Base-by-base conservation (phyloP, 1,140 invertebrate genomes). In the Cotesia glomerata region DNA sequence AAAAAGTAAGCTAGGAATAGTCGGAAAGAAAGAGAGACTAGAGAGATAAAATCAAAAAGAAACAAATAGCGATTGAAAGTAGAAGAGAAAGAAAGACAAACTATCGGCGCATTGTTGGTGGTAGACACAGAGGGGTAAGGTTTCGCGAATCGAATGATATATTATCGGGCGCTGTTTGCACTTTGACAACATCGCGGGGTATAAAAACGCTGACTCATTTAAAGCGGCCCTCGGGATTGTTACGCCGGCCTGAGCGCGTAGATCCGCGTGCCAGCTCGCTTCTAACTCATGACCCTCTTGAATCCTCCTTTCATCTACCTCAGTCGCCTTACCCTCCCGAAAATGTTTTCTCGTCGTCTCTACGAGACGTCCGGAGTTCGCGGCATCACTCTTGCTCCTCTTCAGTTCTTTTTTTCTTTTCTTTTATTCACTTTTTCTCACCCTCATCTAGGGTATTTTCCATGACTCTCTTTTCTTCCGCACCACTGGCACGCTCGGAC, bases 131-230 rank as follows among this genome's bases (percentile, higher is more conserved):
- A 45, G 51, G 65, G 65, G 65, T 67, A 49, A 74, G 78, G 78
- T 81, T 80, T 82, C 80, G 82, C 79, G 77, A 75, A 81, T 79
- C 77, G 79, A 84, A 86, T 87, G 86, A 87, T 87, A 86, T 86
- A 87, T 87, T 86, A 86, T 87, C 84, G 78, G 79, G 76, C 76
- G 84, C 84, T 87, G 86, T 87, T 87, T 87, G 85, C 85, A 84
- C 86, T 87, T 87, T 86, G 86, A 87, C 85, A 86, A 87, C 84
- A 86, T 86, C 85, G 83, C 84, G 82, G 80, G 80, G 83, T 83
- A 87, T 87, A 87, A 87, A 87, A 87, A 86, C 85, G 86, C 86
- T 87, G 86, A 87, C 84, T 87, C 86, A 87, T 87, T 87, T 87
- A 86, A 87, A 87, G 80, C 86, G 80, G 84, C 85, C 82, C 84